Base-by-base conservation (phyloP, 1,140 invertebrate species). In the Melanaphis sacchari region DNA sequence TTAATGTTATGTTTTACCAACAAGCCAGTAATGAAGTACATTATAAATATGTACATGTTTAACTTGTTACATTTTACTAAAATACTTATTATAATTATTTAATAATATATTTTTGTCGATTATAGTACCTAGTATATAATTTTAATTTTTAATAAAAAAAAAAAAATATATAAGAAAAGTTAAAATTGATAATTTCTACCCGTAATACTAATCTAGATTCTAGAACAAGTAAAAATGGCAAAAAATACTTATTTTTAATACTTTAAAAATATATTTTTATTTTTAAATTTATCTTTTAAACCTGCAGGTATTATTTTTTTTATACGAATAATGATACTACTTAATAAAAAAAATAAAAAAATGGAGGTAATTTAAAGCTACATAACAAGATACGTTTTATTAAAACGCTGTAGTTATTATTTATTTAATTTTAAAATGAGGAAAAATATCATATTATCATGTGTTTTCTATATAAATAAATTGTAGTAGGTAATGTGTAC, bases 381-480 rank as follows among this genome's bases (percentile, higher is more conserved):
- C n/a, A 76, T 76, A 76, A 76, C 31, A 76, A 18, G 15, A 76
- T 76, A 36, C 59, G 1, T 76, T 76, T n/a, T 76, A 76, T 76
- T n/a, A 76, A 76, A 76, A n/a, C 31, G 15, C n/a, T 76, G 31
- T 76, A 18, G n/a, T 15, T n/a, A 76, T 76, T 76, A 76, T 76
- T 76, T 18, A n/a, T 76, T 76, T n/a, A 66, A 76, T 76, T 76
- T 76, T 76, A n/a, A 76, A 76, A 76, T 66, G 59, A 76, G 59
- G n/a, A 76, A 66, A 76, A 76, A 76, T 76, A 76, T 76, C 15
- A 76, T 18, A 76, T 76, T 76, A 76, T 76, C 59, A 76, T 76
- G 31, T 76, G 59, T 76, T 76, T 1, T 76, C n/a, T 76, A 18
- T 76, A 18, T 18, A 76, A 76, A 76, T 36, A 66, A 66, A 66